phyloP scores from a whole-genome alignment of 2,113 vertebrate species.

The Epinephelus lanceolatus region DNA sequence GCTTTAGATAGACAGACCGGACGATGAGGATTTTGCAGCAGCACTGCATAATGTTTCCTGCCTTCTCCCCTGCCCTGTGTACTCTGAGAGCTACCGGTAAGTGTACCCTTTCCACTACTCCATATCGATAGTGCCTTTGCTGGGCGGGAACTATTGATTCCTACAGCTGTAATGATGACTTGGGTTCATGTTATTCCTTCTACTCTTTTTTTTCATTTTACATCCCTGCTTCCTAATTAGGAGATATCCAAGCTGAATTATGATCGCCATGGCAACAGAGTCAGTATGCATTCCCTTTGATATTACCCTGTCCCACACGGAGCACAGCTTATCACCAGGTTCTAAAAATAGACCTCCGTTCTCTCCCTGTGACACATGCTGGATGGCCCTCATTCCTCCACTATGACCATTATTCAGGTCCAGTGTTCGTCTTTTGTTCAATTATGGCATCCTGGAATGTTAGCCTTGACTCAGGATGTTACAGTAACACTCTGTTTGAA shows the following conservation, averaged over 20 bases:
- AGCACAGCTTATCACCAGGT: slow-evolving; percentile 69
- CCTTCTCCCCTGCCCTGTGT: background rate
- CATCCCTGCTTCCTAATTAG: slow-evolving; percentile 72
- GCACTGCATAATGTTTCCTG: background rate
- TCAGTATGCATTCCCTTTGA: slow-evolving; percentile 80
- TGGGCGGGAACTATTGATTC: slow-evolving; percentile 35
- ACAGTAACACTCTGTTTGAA: too few relatives aligned
- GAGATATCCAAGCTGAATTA: slow-evolving; percentile 76
- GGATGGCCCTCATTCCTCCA: slow-evolving; percentile 39
- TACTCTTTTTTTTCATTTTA: slow-evolving; percentile 19
- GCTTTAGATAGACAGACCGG: too few relatives aligned
- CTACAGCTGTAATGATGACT: slow-evolving; percentile 36
- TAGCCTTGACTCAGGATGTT: background rate
- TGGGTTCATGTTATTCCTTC: slow-evolving; percentile 23
- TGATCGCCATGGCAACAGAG: slow-evolving; percentile 83
- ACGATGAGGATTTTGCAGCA: background rate
- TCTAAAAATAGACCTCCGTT: slow-evolving; percentile 80
- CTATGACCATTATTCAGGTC: slow-evolving; percentile 17
- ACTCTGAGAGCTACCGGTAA: background rate
- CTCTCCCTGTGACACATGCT: slow-evolving; percentile 20
- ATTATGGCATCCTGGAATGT: background rate
- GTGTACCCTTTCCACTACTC: background rate
- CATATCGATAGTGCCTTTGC: slow-evolving; percentile 2
- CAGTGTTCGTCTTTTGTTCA: background rate
- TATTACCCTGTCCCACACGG: slow-evolving; percentile 76